These are phyloP conservation scores for Melierax canorus DNA, from an alignment of 2,113 vertebrate species.

Conservation along the genomic window DNA sequence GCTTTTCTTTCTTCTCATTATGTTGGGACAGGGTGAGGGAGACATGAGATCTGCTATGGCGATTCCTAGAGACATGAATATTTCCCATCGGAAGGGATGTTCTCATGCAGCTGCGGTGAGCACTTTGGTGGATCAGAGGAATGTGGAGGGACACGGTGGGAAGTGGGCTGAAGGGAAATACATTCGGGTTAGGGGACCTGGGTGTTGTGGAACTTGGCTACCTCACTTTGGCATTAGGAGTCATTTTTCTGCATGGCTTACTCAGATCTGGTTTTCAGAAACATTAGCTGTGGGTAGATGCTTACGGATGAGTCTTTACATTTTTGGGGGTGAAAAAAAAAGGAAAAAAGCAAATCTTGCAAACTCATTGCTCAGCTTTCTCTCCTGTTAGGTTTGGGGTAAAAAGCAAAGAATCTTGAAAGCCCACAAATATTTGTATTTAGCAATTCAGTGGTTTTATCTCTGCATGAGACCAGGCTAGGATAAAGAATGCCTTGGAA, in stretches of 20 bases:
- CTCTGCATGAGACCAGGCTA: constrained; percentile 31
- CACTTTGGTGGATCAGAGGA: background rate
- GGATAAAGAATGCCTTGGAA: constrained; percentile 20
- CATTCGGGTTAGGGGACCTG: background rate
- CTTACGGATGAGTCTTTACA: background rate
- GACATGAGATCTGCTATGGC: background rate
- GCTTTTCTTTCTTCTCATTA: background rate
- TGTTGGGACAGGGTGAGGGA: background rate
- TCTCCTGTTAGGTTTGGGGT: constrained; percentile 35
- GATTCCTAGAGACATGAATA: background rate
- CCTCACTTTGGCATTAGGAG: background rate
- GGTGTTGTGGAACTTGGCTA: background rate
- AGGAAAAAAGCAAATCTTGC: background rate
- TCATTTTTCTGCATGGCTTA: constrained; percentile 12
- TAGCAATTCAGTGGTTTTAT: constrained; percentile 61
- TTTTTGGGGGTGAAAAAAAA: background rate
- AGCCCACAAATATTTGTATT: constrained; percentile 51
- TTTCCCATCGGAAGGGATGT: background rate
- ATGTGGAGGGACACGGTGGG: background rate
- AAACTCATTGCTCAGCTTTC: constrained; percentile 36
- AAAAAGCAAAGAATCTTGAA: constrained; percentile 53
- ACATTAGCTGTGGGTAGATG: background rate
- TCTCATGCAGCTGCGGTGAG: background rate
- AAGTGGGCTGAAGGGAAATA: background rate
- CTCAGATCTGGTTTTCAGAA: constrained; percentile 38